Percentiles rank a stretch among this genome's conserved stretches.
Conservation (phyloP, 1,140 invertebrate genomes). For the Drosophila auraria region DNA sequence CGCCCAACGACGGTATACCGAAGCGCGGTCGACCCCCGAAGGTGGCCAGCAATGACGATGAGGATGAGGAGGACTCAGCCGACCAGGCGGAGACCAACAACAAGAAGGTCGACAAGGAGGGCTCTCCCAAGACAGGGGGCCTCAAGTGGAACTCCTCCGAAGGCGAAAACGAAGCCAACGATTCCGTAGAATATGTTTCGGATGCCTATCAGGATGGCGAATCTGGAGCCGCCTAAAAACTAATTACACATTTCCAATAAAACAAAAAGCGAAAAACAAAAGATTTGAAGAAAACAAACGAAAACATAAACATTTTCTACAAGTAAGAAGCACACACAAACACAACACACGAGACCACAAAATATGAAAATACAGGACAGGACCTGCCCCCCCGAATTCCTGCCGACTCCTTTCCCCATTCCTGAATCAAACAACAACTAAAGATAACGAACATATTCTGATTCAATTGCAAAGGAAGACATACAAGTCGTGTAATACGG, state of each 20-base stretch:
- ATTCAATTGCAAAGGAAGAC: slow-evolving; percentile 13
- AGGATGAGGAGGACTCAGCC: slow-evolving; percentile 28
- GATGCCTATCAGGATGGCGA: slow-evolving; percentile 35
- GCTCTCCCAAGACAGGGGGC: slow-evolving; percentile 25
- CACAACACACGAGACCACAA: slow-evolving; percentile 12
- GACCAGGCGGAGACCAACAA: slow-evolving; percentile 23
- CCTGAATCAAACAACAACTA: not conserved
- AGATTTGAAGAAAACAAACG: not conserved
- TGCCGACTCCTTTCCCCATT: slow-evolving; percentile 5
- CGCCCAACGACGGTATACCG: not conserved
- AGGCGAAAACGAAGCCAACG: slow-evolving; percentile 27
- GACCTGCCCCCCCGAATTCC: slow-evolving; percentile 1
- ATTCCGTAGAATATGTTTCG: slow-evolving; percentile 40
- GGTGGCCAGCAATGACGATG: slow-evolving; percentile 8
- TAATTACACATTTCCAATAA: slow-evolving; percentile 29
- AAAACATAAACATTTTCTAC: slow-evolving; percentile 8
- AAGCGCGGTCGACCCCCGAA: slow-evolving; percentile 51
- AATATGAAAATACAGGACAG: slow-evolving; percentile 10
- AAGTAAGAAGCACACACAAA: slow-evolving; percentile 23
- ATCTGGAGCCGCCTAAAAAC: slow-evolving; percentile 38
- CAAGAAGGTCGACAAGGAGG: slow-evolving; percentile 21
- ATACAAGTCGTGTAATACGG: not conserved
- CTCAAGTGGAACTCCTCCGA: slow-evolving; percentile 29
- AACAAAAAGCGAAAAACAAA: slow-evolving; percentile 16
- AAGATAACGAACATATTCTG: slow-evolving; percentile 7